Base-by-base conservation (phyloP, 2,797 vertebrate genomes). In the Melanotaenia trifasciata region DNA sequence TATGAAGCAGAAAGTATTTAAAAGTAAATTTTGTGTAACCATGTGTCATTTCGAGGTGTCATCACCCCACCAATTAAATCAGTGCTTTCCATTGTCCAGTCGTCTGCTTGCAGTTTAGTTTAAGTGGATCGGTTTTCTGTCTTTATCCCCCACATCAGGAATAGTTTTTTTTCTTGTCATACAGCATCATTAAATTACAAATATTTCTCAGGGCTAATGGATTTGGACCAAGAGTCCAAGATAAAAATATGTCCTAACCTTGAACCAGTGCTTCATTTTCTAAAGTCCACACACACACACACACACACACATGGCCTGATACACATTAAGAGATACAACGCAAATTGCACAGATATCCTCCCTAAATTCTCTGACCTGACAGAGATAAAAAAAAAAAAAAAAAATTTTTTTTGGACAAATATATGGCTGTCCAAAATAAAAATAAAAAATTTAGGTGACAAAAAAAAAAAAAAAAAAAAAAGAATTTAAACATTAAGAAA, bases 261-360 rank as follows among this genome's bases (percentile, higher is more conserved):
- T 90, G 90, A 92, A 87, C 81, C 63, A n/a, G 24, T 4, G n/a
- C 47, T 80, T 51, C 74, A 18, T 74, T 32, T 65, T 18, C 12
- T 43, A 64, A 87, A 24, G 61, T 67, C 68, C 75, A 26, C 22
- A 53, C 51, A 53, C 51, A 53, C 28, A 28, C 28, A 28, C 28
- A 28, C 28, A 28, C 28, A 28, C 28, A 28, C 28, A 28, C 28
- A 28, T 2, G 22, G 14, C 16, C 54, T 60, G 53, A 65, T 47
- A 78, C 65, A 76, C 70, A 66, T n/a, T 4, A 40, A 64, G 0
- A 3, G 65, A 80, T 72, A 77, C 66, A 82, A 35, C 61, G 63
- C 64, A 32, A 71, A 68, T 33, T 38, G 22, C 35, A 6, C 7
- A n/a, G n/a, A 76, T 20, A 16, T 64, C 35, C 60, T 74, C 56